Base-by-base conservation (phyloP, 2,113 vertebrate species). In the Mesoclemmys tuberculata region DNA sequence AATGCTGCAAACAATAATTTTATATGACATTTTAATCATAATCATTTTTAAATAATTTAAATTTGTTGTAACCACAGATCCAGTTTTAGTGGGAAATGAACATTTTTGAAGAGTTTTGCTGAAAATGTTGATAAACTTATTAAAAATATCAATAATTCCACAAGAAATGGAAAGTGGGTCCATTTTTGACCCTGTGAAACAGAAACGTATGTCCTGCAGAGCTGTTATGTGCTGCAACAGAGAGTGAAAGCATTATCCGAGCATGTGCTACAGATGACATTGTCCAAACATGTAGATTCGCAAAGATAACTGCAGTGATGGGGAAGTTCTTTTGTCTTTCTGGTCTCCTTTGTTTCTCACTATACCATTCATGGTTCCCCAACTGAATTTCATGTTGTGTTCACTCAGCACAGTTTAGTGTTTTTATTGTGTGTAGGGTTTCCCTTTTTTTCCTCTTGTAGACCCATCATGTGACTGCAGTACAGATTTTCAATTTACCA, bases 61-160 rank as follows among this genome's bases (percentile, higher is more conserved):
- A 56, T 48, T 2, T 6, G 51, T 82, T 46, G 90, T 94, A 35
- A 92, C 84, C 93, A 94, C 81, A 95, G 94, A 93, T 95, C 88
- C 91, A 91, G 77, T 91, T 95, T 86, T 82, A 85, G 88, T 80
- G 48, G 89, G 87, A 93, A 87, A 93, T 80, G 91, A 93, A 49
- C 79, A 64, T 90, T 95, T 92, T 90, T 64, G 93, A 95, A 94
- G 61, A 71, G 91, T 93, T 91, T 95, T 44, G 21, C 48, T 81
- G 61, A 92, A 95, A 93, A 89, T 95, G 90, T 84, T 75, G 88
- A 48, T 85, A n/a, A 84, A 93, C 44, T 55, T 82, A 68, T 68
- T 64, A n/a, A n/a, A 64, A 68, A 21, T n/a, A 38, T 38, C 64
- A 68, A 19, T 38, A 68, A 68, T 35, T n/a, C 35, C 35, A 68